Evolutionary conservation across 2,888 invertebrate genomes (phyloP).

Genomic region (Acanthosepion pharaonis): DNA sequence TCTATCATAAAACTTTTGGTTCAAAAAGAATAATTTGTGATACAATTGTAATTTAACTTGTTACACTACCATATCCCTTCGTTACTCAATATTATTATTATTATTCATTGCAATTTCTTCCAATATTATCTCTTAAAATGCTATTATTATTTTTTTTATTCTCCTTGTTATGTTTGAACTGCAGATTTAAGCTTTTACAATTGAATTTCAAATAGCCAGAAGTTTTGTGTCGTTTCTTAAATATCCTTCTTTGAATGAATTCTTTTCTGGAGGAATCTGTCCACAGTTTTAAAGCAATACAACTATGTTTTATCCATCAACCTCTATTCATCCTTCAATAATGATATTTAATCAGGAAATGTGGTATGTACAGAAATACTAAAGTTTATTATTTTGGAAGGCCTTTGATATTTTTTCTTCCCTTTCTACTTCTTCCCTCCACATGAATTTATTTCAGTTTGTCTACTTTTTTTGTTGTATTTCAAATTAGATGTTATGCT

Average conservation of each 20-base stretch:
- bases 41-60: not conserved
- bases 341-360: not conserved
- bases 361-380: not conserved
- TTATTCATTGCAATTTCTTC: not conserved
- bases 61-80: not conserved
- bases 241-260: not conserved
- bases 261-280: not conserved
- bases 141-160: not conserved
- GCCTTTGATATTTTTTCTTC: not conserved
- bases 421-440: not conserved
- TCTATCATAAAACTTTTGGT: not conserved
- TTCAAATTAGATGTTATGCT: slow-evolving; percentile 15
- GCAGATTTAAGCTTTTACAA: not conserved
- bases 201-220: not conserved
- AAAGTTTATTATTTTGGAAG: not conserved
- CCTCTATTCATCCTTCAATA: not conserved
- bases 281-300: not conserved
- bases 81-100: not conserved
- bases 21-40: not conserved
- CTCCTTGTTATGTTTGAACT: not conserved
- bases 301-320: not conserved
- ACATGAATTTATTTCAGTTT: not conserved
- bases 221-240: not conserved
- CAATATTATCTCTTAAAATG: not conserved
- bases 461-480: not conserved